Conservation (phyloP, 2,113 vertebrate species). For the Syngnathus typhle region DNA sequence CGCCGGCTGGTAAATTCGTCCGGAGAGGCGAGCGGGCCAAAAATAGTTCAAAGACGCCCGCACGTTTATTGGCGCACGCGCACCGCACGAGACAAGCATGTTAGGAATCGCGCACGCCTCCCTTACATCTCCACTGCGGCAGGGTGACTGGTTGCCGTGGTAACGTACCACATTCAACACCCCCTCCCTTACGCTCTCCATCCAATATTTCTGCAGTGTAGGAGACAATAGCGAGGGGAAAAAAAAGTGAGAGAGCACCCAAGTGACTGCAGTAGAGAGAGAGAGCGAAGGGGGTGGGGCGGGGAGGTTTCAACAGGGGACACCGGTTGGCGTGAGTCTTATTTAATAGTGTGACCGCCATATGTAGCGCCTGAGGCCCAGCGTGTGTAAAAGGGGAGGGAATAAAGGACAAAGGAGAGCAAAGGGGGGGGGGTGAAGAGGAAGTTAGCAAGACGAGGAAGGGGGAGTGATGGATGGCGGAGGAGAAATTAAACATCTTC, state of each 20-base stretch:
- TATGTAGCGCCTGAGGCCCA: slow-evolving; percentile 50
- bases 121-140: slow-evolving; percentile 72
- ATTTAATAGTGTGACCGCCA: slow-evolving; percentile 51
- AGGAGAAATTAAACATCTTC: slow-evolving; percentile 49
- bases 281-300: neutral
- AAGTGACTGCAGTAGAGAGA: neutral
- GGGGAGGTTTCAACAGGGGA: slow-evolving; percentile 25
- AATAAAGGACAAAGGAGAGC: neutral
- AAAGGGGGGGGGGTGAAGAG: neutral
- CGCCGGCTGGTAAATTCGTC: neutral
- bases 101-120: slow-evolving; percentile 18
- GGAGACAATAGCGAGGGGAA: slow-evolving; percentile 31
- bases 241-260: neutral
- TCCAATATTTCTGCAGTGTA: slow-evolving; percentile 44
- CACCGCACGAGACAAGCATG: neutral
- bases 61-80: neutral
- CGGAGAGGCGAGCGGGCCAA: neutral
- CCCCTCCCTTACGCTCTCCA: slow-evolving; percentile 4
- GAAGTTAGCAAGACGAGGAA: neutral
- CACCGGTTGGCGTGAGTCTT: slow-evolving; percentile 40
- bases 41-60: slow-evolving; percentile 4
- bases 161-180: slow-evolving; percentile 72
- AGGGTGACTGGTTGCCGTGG: slow-evolving; percentile 82
- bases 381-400: neutral
- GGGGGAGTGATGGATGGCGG: no score